Evolutionary conservation across 2,113 vertebrate species (phyloP), one percentile per base, ranked within the genome.

Genomic region (Leucopsar rothschildi): DNA sequence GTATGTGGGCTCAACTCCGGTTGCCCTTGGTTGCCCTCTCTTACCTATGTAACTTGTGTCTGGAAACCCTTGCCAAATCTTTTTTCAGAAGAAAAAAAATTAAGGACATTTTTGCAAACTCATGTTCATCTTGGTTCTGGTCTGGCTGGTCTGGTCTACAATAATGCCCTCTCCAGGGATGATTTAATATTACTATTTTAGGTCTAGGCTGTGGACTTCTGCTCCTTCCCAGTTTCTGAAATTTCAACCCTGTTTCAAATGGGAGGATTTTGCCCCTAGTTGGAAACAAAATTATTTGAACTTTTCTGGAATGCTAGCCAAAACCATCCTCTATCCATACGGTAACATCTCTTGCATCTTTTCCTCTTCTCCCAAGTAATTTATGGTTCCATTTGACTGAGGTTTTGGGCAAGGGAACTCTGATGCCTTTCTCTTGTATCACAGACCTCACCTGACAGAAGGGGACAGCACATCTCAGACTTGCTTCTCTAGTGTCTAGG

Each of bases 11-110:
- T 97, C 50, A 95, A 96, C 96, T 96, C 63, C 25, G 86, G n/a
- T 90, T 97, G 96, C 93, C 96, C 93, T 95, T 71, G 90, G 81
- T 96, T 96, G 92, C 94, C 91, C 96, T 95, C n/a, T 93, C 86
- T 92, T 94, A 96, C 93, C 94, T 82, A 23, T 92, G 59, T 90
- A 93, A 83, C 82, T 97, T 92, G 28, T 90, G 90, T 95, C 95
- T 96, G 92, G 90, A 92, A 93, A 91, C 11, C 2, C 16, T 70
- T 86, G 96, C 88, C 93, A 94, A 64, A 9, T 40, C 60, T 55
- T 79, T 86, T 59, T 16, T 24, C 10, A 4, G 60, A 53, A 17
- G 15, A 16, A 29, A 29, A 76, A 40, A 35, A 13, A 21, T 49
- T 35, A 56, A 27, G 7, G 55, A 47, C 35, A 44, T 88, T 95